A percentile compares a stretch with the other conserved stretches of the same genome.
Conservation (phyloP, 2,113 vertebrate genomes). For the Epinephelus fuscoguttatus region DNA sequence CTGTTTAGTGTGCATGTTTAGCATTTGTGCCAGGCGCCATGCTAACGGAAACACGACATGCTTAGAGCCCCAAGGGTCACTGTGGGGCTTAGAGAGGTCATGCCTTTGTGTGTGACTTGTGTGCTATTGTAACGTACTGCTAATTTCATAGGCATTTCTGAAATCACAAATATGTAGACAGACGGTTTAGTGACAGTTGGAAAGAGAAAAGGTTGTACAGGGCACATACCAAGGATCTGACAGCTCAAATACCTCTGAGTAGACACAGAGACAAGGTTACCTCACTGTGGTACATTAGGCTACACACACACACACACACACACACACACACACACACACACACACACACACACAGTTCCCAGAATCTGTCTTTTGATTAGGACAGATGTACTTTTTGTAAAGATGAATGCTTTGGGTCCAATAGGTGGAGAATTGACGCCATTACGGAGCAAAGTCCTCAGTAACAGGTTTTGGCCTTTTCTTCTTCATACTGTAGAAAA, state of each 20-base stretch:
- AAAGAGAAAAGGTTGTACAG: slow-evolving; percentile 7
- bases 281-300: background rate
- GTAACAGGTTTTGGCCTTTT: background rate
- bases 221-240: slow-evolving; percentile 31
- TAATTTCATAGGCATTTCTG: slow-evolving; percentile 54
- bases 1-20: slow-evolving; percentile 47
- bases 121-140: slow-evolving; percentile 29
- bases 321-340: background rate
- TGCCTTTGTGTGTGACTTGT: slow-evolving; percentile 57
- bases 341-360: background rate
- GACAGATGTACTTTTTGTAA: background rate
- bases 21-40: slow-evolving; percentile 44
- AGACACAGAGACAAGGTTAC: slow-evolving; percentile 3
- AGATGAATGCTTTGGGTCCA: background rate
- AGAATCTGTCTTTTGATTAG: background rate
- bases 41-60: slow-evolving; percentile 56
- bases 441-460: background rate
- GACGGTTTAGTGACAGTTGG: slow-evolving; percentile 25
- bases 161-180: slow-evolving; percentile 22
- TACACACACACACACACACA: no score
- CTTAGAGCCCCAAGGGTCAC: slow-evolving; percentile 39
- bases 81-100: slow-evolving; percentile 26
- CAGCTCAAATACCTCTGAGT: slow-evolving; percentile 17
- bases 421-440: background rate
- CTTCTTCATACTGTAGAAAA: background rate